phyloP scores from a whole-genome alignment of 2,113 vertebrate species.

The Lepus europaeus region DNA sequence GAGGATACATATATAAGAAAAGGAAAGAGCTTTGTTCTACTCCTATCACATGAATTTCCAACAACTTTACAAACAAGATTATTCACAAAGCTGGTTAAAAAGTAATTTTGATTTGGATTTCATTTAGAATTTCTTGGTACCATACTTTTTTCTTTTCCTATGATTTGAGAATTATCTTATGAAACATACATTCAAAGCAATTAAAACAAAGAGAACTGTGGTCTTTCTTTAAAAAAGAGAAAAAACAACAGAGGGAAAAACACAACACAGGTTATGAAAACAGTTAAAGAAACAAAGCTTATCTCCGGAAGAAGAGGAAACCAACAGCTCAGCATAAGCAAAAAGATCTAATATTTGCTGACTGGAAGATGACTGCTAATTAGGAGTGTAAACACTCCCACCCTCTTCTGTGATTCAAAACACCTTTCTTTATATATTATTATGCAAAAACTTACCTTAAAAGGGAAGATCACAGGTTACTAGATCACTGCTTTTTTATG shows the following conservation, averaged over 20 bases:
- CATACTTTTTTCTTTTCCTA: slow-evolving; percentile 11
- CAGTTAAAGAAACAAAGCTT: slow-evolving; percentile 27
- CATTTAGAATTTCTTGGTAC: not conserved
- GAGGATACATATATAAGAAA: not conserved
- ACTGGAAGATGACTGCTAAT: not conserved
- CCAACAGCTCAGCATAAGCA: slow-evolving; percentile 6
- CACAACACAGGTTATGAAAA: not conserved
- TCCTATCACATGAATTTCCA: not conserved
- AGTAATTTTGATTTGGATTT: not conserved
- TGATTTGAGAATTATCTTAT: slow-evolving; percentile 49
- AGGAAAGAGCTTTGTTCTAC: not conserved
- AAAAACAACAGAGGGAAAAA: slow-evolving; percentile 14
- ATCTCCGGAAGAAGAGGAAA: slow-evolving; percentile 65
- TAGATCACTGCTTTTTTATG: slow-evolving; percentile 4
- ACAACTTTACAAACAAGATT: slow-evolving; percentile 3
- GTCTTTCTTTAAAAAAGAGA: not conserved
- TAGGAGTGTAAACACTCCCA: not conserved
- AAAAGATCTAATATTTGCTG: slow-evolving; percentile 41
- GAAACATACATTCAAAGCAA: not conserved
- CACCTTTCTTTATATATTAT: not conserved
- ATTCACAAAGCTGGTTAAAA: slow-evolving; percentile 30
- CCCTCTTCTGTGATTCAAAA: not conserved
- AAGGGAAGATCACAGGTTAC: slow-evolving; percentile 22
- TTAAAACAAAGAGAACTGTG: slow-evolving; percentile 16
- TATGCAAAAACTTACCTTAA: slow-evolving; percentile 59